Evolutionary conservation across 92 coral and sea anemone species (phyloP), one percentile per base, ranked within the genome.

Genomic region (Epizoanthus scotinus): DNA sequence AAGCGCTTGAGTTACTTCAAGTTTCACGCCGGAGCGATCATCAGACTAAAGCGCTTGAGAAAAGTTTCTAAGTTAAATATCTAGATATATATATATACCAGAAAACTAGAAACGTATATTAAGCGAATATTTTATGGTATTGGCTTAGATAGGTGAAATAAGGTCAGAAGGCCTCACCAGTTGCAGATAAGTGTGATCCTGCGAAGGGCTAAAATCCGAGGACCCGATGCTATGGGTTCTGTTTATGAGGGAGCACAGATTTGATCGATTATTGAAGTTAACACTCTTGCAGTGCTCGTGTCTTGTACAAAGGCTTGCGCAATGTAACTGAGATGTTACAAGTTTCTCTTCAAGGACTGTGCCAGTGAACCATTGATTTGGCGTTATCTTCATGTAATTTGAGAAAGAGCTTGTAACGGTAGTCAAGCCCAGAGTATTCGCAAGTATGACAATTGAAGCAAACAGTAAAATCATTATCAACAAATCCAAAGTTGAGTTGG

Each of bases 361-460:
- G 2, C 70, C 70, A 64, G 36, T 64, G 36, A 64, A 64, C n/a
- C 24, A n/a, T 29, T 15, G 70, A 29, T 64, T 64, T 64, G 70
- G 70, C 17, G 36, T 27, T 4, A 64, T 28, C 40, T 20, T 27
- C 27, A 64, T 29, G 70, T 64, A 64, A 20, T 29, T 64, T 26
- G 70, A 64, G 12, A 64, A 64, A 64, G 70, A 0, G 0, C 36
- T 8, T 2, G 19, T 28, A 6, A 26, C 25, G 18, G 13, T 63
- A 20, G 70, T 38, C 47, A 29, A 2, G 15, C 7, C 47, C 31
- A 29, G 17, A 6, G 70, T 29, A 38, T 25, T 64, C 7, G 19
- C 22, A 1, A 64, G 3, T 24, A 64, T 38, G 8, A 29, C 21
- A 4, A 64, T 8, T 8, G 36, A 64, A 29, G 8, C 0, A 3